Evolutionary conservation across 2,797 vertebrate genomes (phyloP).

Genomic region (Linurgus olivaceus): DNA sequence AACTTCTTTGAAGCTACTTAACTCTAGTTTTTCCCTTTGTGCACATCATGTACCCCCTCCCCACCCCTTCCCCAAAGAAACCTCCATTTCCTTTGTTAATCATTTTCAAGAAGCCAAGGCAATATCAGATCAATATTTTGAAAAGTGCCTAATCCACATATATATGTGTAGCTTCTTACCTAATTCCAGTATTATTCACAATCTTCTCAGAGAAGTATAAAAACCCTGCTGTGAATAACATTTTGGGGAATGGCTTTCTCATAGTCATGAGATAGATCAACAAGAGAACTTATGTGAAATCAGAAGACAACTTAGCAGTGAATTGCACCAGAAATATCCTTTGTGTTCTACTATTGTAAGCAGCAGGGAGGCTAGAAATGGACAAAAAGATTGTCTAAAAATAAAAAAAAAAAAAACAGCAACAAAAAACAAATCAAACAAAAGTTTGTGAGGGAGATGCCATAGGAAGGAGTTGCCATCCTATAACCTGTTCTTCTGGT

Average conservation of each 20-base stretch:
- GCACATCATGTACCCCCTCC: not conserved
- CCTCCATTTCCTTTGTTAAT: not conserved
- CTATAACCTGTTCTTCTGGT: not conserved
- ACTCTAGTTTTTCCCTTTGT: not conserved
- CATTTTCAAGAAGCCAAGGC: not conserved
- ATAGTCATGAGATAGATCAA: not conserved
- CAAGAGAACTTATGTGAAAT: not conserved
- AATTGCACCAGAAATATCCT: constrained; percentile 1
- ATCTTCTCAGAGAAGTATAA: not conserved
- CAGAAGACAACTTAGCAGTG: not conserved
- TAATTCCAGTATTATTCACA: not conserved
- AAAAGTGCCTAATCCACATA: not conserved
- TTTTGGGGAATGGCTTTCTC: constrained; percentile 10
- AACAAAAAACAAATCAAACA: not conserved
- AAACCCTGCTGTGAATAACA: not conserved
- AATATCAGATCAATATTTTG: not conserved
- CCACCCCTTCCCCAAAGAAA: accelerated
- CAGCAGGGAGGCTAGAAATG: not conserved
- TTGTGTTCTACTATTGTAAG: not conserved
- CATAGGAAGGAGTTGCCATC: not conserved
- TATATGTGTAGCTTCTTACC: not conserved
- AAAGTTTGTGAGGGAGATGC: not conserved
- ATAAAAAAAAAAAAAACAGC: not conserved
- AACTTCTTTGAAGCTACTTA: not conserved
- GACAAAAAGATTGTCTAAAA: not conserved